Evolutionary conservation across 2,113 vertebrate species (phyloP).

Genomic region (Paramisgurnus dabryanus): DNA sequence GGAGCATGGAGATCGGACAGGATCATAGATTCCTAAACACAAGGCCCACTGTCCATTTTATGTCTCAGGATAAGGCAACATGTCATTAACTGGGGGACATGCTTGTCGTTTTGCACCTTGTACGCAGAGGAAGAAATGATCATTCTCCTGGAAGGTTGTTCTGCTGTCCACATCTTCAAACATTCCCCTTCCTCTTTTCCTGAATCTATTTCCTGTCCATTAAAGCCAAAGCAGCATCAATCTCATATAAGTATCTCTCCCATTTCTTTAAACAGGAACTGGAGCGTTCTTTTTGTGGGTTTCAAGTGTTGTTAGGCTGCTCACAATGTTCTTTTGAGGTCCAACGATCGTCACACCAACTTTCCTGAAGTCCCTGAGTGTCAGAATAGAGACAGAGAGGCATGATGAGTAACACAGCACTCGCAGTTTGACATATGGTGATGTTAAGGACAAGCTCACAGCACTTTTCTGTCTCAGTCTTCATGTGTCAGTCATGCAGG

Average conservation of each 20-base stretch:
- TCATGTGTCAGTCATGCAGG: slow-evolving; percentile 60
- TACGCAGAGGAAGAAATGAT: slow-evolving; percentile 21
- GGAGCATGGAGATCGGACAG: not conserved
- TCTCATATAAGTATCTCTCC: slow-evolving; percentile 42
- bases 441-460: slow-evolving; percentile 57
- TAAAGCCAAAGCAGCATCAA: slow-evolving; percentile 59
- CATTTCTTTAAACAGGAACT: slow-evolving; percentile 85
- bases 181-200: slow-evolving; percentile 49
- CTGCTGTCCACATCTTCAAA: slow-evolving; percentile 34
- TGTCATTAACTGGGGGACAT: slow-evolving; percentile 55
- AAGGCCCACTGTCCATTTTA: slow-evolving; percentile 33
- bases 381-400: slow-evolving; percentile 40
- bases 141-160: slow-evolving; percentile 39
- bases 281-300: slow-evolving; percentile 90
- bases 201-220: slow-evolving; percentile 58
- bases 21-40: slow-evolving; percentile 3
- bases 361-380: slow-evolving; percentile 89
- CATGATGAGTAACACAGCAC: slow-evolving; percentile 22
- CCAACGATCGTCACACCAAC: slow-evolving; percentile 91
- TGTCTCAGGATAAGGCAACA: slow-evolving; percentile 71
- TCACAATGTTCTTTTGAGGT: slow-evolving; percentile 94
- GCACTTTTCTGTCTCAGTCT: slow-evolving; percentile 51
- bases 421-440: slow-evolving; percentile 54
- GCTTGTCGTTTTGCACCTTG: slow-evolving; percentile 30
- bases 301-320: slow-evolving; percentile 94